These are phyloP conservation scores for Drosophila limbata DNA, from an alignment of 2,888 invertebrate genomes.

Conservation along the genomic window DNA sequence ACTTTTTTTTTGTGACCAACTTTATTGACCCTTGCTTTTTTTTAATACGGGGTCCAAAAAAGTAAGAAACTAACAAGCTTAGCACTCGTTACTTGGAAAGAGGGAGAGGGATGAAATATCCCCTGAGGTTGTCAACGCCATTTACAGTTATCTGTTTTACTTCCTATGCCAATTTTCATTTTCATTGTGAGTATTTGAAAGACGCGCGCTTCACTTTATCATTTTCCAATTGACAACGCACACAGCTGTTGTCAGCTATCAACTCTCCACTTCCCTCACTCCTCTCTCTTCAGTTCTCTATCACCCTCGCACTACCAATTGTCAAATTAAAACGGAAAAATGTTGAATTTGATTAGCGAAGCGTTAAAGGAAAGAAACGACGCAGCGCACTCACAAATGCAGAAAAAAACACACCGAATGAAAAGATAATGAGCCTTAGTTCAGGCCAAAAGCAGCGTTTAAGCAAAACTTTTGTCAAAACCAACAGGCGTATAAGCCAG, in stretches of 20 bases:
- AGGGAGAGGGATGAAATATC: not conserved
- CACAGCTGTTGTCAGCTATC: constrained; percentile 66
- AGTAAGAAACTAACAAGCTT: constrained; percentile 50
- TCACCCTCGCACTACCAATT: constrained; percentile 54
- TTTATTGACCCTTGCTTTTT: too few relatives aligned
- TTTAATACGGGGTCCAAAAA: too few relatives aligned
- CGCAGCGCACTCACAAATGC: constrained; percentile 37
- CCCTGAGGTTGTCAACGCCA: constrained; percentile 48
- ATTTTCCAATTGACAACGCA: constrained; percentile 78
- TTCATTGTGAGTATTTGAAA: constrained; percentile 38
- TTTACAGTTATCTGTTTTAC: constrained; percentile 57
- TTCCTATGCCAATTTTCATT: constrained; percentile 71
- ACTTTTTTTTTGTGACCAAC: too few relatives aligned
- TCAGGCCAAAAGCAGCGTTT: constrained; percentile 60
- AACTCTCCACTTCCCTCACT: not conserved
- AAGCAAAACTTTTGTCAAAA: constrained; percentile 65
- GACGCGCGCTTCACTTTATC: constrained; percentile 66
- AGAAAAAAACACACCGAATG: constrained; percentile 28
- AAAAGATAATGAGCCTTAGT: constrained; percentile 74
- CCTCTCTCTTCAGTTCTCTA: not conserved
- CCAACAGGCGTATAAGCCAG: constrained; percentile 56
- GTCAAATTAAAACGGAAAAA: constrained; percentile 80
- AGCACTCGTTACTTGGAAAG: constrained; percentile 16
- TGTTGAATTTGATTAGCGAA: constrained; percentile 82
- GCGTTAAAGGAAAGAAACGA: constrained; percentile 73